Percentiles rank a stretch among this genome's conserved stretches.
Evolutionary conservation across 64 coral and sea anemone genomes (phyloP).

Genomic region (Montipora cactus): DNA sequence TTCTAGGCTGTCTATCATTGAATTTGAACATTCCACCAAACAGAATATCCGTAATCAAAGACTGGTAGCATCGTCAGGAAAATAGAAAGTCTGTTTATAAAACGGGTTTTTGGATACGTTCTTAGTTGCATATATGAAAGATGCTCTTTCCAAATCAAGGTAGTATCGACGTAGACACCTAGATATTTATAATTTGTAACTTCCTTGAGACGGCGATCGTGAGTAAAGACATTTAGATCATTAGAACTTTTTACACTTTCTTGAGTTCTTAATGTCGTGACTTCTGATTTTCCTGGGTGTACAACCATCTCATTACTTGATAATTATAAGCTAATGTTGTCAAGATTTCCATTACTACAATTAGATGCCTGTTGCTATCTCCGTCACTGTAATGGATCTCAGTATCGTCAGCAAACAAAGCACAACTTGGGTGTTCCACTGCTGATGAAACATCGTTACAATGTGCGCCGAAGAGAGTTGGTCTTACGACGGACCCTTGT

Average conservation of each 20-base stretch:
- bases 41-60: conserved; percentile 14
- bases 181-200: no score
- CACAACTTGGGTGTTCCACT: background rate
- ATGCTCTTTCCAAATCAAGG: background rate
- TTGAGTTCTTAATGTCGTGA: no score
- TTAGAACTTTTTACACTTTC: no score
- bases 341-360: background rate
- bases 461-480: background rate
- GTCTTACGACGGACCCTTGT: background rate
- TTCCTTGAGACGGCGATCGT: no score
- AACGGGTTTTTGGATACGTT: background rate
- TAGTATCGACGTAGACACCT: background rate
- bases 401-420: conserved; percentile 4
- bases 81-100: conserved; percentile 21
- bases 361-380: background rate
- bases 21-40: background rate
- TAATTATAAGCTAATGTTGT: background rate
- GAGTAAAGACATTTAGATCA: no score
- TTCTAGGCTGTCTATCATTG: background rate
- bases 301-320: conserved; percentile 11
- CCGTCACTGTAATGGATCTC: conserved; percentile 12
- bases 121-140: background rate
- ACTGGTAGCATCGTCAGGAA: conserved; percentile 8
- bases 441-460: background rate
- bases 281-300: conserved; percentile 8